phyloP scores from a whole-genome alignment of 2,113 vertebrate genomes.

The Tetrao urogallus region DNA sequence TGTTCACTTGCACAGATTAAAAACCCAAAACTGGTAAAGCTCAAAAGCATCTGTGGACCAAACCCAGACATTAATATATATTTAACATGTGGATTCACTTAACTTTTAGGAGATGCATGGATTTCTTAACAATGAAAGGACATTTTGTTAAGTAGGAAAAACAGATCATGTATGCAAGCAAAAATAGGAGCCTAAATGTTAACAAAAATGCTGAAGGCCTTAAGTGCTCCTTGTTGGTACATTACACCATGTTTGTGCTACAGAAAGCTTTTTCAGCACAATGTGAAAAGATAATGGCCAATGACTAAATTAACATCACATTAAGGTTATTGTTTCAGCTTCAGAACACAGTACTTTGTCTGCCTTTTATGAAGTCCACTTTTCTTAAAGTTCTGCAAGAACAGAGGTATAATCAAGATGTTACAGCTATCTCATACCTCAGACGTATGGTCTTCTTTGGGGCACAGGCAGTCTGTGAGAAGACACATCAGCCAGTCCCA shows the following conservation, averaged over 20 bases:
- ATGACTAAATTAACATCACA: not conserved
- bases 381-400: not conserved
- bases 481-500: not conserved
- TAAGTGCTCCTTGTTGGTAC: not conserved
- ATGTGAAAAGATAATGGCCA: constrained; percentile 24
- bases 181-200: not conserved
- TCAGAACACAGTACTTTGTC: constrained; percentile 2
- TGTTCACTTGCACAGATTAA: not conserved
- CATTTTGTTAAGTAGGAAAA: not conserved
- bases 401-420: not conserved
- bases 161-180: not conserved
- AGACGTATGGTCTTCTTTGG: not conserved
- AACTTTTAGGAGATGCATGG: not conserved
- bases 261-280: constrained; percentile 5
- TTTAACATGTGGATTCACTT: not conserved
- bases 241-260: not conserved
- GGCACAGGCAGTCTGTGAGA: not conserved
- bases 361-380: not conserved
- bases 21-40: not conserved
- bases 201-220: constrained; percentile 4
- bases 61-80: not conserved
- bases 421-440: not conserved
- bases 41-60: not conserved
- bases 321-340: not conserved
- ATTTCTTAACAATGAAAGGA: not conserved